phyloP scores from a whole-genome alignment of 2,113 vertebrate species.

The Felis chaus region DNA sequence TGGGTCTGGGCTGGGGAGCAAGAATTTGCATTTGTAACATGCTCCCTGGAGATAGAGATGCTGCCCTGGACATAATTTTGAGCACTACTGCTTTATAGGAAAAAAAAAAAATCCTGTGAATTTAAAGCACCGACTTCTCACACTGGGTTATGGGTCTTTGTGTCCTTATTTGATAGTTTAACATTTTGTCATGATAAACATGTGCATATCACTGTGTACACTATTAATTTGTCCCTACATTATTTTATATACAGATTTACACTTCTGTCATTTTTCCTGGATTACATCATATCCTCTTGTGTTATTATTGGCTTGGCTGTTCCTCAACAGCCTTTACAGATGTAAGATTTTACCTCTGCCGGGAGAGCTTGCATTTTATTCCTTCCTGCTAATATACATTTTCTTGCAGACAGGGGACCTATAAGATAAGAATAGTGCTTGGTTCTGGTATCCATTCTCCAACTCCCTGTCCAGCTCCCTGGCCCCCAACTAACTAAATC shows the following conservation, averaged over 20 bases:
- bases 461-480: not conserved
- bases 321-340: not conserved
- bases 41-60: not conserved
- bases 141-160: not conserved
- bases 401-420: not conserved
- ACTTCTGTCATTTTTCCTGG: not conserved
- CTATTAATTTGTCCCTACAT: not conserved
- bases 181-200: not conserved
- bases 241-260: not conserved
- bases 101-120: not conserved
- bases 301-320: not conserved
- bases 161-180: not conserved
- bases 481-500: not conserved
- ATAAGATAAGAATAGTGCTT: not conserved
- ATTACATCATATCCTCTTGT: not conserved
- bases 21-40: not conserved
- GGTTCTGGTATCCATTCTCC: not conserved
- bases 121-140: not conserved
- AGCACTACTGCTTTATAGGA: not conserved
- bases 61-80: not conserved
- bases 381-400: not conserved
- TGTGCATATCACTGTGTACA: not conserved
- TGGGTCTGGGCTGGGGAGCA: not conserved
- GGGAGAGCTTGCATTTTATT: not conserved
- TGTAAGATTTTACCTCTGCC: slow-evolving; percentile 2